Evolutionary conservation across 2,113 vertebrate species (phyloP), one percentile per base, ranked within the genome.

Genomic region (Corythaeola cristata): DNA sequence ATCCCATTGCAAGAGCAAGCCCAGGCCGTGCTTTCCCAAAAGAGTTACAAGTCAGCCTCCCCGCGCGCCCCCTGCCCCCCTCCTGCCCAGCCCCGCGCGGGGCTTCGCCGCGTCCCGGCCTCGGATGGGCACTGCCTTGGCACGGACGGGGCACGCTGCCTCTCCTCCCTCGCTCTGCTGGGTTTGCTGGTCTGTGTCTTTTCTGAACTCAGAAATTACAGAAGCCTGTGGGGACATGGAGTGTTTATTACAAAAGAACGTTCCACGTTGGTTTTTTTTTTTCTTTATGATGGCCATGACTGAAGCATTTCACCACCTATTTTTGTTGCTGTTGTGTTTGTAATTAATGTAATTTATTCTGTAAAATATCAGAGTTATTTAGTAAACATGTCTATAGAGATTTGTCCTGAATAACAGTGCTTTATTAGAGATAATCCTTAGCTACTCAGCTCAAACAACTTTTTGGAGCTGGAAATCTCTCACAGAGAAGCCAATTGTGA

Each of bases 371-470:
- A 69, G 73, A 86, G 67, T 71, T 85, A 44, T 81, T 67, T 62
- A 84, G 72, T 78, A 86, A 95, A 89, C 72, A 33, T 6, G 47
- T 63, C 73, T 62, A 6, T n/a, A 77, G 80, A 77, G 87, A 90
- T 91, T 96, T 93, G 60, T 93, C 56, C 52, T 68, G 66, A 85
- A 90, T 83, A 86, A 63, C 37, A 63, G 75, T 73, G 79, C 58
- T 90, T 95, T 92, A 84, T 77, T 85, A 74, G 58, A 89, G 59
- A 89, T 84, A 92, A 95, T 93, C 80, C 83, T 86, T 67, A 86
- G 86, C 76, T 84, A 15, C 56, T 90, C 8, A 3, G 68, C 80
- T 93, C 86, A 95, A 90, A 73, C 44, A 88, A 71, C 68, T 60
- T 93, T 79, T 88, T 72, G 66, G 74, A 75, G 63, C 90, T 86